Evolutionary conservation across 2,888 invertebrate genomes (phyloP).

Genomic region (Polydrusus pterygomalis): DNA sequence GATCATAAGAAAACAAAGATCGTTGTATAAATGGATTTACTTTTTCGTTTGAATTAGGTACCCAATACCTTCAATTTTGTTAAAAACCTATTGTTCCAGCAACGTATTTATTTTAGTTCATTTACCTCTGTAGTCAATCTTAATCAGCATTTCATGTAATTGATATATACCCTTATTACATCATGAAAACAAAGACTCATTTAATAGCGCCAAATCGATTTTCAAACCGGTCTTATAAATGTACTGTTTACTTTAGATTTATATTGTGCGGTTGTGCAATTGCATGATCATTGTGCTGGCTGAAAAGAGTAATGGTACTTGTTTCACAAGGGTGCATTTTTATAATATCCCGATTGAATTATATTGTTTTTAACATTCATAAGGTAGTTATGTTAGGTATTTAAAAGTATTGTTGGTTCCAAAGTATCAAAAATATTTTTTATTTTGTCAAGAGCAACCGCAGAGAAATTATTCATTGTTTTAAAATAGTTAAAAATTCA

Average conservation of each 20-base stretch:
- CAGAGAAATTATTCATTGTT: too few relatives aligned
- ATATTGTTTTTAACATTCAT: neutral
- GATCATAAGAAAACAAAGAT: too few relatives aligned
- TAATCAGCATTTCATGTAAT: neutral
- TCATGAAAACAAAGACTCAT: conserved; percentile 1
- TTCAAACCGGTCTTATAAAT: conserved; percentile 4
- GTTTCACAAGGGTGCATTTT: neutral
- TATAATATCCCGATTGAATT: neutral
- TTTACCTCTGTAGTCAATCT: too few relatives aligned
- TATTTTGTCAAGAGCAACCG: too few relatives aligned
- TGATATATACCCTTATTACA: conserved; percentile 8
- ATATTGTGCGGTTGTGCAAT: conserved; percentile 1
- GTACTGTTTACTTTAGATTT: neutral
- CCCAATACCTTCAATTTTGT: too few relatives aligned
- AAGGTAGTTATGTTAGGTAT: neutral
- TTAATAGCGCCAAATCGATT: neutral
- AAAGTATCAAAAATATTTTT: too few relatives aligned
- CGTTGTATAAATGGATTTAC: too few relatives aligned
- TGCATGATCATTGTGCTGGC: neutral
- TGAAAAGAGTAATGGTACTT: neutral
- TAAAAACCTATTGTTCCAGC: too few relatives aligned
- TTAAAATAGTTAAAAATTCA: too few relatives aligned
- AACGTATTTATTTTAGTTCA: too few relatives aligned
- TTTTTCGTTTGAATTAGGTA: too few relatives aligned
- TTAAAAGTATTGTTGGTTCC: too few relatives aligned